Conservation (phyloP, 1,140 invertebrate genomes). For the honey bee (Apis mellifera) region Amel_HAv3.1 CM009934.2:10070001-10070500, state of each 20-base stretch:
- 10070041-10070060: neutral
- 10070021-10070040: neutral
- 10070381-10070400: slow-evolving; percentile 34
- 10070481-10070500: slow-evolving; percentile 5
- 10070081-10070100: too few species aligned
- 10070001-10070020: neutral
- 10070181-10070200: too few species aligned
- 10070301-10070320: neutral
- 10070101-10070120: too few species aligned
- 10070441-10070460: slow-evolving; percentile 71
- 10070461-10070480: slow-evolving; percentile 60
- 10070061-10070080: neutral
- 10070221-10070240: neutral
- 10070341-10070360: neutral
- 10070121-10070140: neutral
- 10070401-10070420: slow-evolving; percentile 69
- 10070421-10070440: slow-evolving; percentile 64
- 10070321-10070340: neutral
- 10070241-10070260: neutral
- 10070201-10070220: too few species aligned
- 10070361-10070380: slow-evolving; percentile 21
- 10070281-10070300: slow-evolving; percentile 33
- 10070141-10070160: neutral
- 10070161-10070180: neutral
- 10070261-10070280: slow-evolving; percentile 28